These are phyloP conservation scores for Conus canariensis DNA, from an alignment of 2,888 invertebrate species.

Conservation along the genomic window DNA sequence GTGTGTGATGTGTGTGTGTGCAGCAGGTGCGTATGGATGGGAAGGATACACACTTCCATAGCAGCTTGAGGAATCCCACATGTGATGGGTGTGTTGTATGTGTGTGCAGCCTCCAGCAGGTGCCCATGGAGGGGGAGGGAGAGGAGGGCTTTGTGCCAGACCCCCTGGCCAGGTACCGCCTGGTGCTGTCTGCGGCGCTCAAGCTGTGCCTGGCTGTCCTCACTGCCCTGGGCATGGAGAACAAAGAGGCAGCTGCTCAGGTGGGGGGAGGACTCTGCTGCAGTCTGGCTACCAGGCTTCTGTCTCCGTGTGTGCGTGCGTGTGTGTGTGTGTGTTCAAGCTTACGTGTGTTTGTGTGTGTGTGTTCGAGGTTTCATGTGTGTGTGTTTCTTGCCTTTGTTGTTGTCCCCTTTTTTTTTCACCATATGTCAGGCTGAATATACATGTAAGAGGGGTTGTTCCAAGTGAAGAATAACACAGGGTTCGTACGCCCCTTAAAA, in stretches of 20 bases:
- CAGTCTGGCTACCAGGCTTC: background rate
- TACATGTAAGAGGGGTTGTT: too few species aligned
- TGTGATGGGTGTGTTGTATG: too few species aligned
- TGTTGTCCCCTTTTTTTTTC: background rate
- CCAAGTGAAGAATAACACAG: too few species aligned
- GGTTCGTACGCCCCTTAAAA: too few species aligned
- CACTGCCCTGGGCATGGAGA: slow-evolving; percentile 90
- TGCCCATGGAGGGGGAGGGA: slow-evolving; percentile 54
- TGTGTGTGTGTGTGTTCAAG: too few species aligned
- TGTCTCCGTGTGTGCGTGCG: too few species aligned
- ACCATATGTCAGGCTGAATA: too few species aligned
- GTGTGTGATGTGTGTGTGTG: background rate
- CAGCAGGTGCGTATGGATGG: too few species aligned
- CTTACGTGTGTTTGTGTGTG: background rate
- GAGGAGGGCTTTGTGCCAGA: slow-evolving; percentile 80
- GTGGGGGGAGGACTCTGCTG: slow-evolving; percentile 66
- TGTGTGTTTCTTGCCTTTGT: background rate
- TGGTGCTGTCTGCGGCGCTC: slow-evolving; percentile 90
- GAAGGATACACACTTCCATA: too few species aligned
- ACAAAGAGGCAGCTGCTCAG: slow-evolving; percentile 90
- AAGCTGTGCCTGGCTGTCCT: slow-evolving; percentile 90
- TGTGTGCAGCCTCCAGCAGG: background rate
- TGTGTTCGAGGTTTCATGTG: background rate
- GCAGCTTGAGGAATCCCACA: too few species aligned
- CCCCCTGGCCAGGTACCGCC: slow-evolving; percentile 87